These are phyloP conservation scores for Melanotaenia boesemani DNA, from an alignment of 2,797 vertebrate genomes.

Conservation along the genomic window DNA sequence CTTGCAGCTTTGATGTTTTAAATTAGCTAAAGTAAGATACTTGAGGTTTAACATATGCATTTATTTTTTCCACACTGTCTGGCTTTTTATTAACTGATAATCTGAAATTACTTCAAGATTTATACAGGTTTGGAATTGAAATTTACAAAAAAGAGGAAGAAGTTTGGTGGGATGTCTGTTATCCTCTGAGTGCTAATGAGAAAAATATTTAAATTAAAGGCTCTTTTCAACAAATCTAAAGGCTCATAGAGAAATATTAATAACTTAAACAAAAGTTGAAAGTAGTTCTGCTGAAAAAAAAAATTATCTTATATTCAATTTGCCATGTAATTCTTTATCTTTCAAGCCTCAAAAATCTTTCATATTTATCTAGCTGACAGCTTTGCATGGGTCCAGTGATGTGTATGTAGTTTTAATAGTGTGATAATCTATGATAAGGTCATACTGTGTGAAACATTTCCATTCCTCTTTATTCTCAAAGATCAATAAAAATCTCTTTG, in stretches of 20 bases:
- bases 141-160: not conserved
- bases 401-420: not conserved
- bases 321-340: not conserved
- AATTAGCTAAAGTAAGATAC: too few species aligned
- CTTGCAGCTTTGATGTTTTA: too few species aligned
- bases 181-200: not conserved
- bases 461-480: not conserved
- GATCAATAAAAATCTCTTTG: slow-evolving; percentile 12
- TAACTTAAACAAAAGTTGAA: too few species aligned
- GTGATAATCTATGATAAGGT: not conserved
- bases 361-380: not conserved
- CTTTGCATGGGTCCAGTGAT: not conserved
- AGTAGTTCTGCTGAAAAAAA: not conserved
- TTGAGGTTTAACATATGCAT: too few species aligned
- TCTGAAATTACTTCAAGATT: too few species aligned
- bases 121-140: too few species aligned
- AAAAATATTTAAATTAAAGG: not conserved
- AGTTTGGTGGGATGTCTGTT: too few species aligned
- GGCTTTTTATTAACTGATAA: too few species aligned
- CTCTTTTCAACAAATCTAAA: not conserved
- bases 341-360: not conserved
- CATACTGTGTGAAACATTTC: slow-evolving; percentile 1
- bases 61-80: too few species aligned
- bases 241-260: too few species aligned
- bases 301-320: not conserved